Evolutionary conservation across 1,140 invertebrate genomes (phyloP).

Genomic region (Cherax quadricarinatus): DNA sequence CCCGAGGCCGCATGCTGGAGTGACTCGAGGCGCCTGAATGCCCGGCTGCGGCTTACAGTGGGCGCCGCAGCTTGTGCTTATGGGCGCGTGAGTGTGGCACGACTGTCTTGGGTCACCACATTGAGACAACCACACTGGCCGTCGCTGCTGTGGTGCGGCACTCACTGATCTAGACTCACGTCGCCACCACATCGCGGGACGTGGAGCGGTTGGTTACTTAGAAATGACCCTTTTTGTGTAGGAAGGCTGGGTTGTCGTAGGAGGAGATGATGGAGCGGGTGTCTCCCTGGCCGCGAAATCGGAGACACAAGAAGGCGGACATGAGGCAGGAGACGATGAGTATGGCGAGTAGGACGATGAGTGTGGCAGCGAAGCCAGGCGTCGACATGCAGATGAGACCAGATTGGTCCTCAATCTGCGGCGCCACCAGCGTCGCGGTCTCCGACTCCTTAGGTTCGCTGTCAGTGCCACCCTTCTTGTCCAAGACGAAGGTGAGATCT

Average conservation of each 20-base stretch:
- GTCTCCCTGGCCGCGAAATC: constrained; percentile 81
- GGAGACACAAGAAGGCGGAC: constrained; percentile 89
- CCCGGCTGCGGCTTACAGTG: constrained; percentile 46
- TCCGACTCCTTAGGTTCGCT: constrained; percentile 75
- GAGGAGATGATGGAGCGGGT: constrained; percentile 73
- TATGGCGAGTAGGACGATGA: constrained; percentile 87
- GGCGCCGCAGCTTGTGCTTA: constrained; percentile 45
- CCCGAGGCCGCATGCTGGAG: constrained; percentile 27
- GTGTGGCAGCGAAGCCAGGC: constrained; percentile 89
- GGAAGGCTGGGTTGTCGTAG: constrained; percentile 74
- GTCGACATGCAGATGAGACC: constrained; percentile 94
- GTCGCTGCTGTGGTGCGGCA: not conserved
- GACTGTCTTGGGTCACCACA: not conserved
- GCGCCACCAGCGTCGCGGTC: constrained; percentile 74
- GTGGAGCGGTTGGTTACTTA: constrained; percentile 31
- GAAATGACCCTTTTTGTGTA: constrained; percentile 74
- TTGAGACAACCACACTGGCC: not conserved
- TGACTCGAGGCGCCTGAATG: constrained; percentile 68
- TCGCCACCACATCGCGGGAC: not conserved
- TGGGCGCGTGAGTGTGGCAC: not conserved
- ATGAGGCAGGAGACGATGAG: constrained; percentile 89
- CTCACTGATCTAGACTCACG: constrained; percentile 20
- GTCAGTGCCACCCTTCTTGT: constrained; percentile 57
- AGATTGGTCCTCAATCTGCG: constrained; percentile 62
- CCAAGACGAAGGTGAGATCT: constrained; percentile 85